A percentile compares a stretch with the other conserved stretches of the same genome.
These are phyloP conservation scores for Eucera pruinosa DNA, from an alignment of 2,888 invertebrate genomes.

Conservation along the genomic window DNA sequence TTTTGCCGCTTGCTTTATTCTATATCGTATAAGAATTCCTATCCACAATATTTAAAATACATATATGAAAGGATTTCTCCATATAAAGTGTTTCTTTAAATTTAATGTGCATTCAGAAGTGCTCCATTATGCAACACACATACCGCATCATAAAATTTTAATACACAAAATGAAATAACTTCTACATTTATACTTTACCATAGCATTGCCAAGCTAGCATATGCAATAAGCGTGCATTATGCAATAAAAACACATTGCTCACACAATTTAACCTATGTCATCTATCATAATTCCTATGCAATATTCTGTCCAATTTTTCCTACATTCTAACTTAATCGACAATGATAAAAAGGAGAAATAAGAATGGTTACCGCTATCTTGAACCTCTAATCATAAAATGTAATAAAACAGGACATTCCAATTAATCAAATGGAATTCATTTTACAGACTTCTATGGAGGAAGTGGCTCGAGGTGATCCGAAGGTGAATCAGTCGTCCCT, in stretches of 20 bases:
- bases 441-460: constrained; percentile 90
- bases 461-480: constrained; percentile 91
- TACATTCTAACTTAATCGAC: constrained; percentile 24
- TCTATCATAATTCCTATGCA: background rate
- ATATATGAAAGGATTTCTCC: background rate
- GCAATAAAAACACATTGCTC: background rate
- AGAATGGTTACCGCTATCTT: background rate
- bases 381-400: background rate
- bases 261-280: background rate
- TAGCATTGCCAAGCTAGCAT: background rate
- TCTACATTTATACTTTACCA: background rate
- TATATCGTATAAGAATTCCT: background rate
- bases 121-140: background rate
- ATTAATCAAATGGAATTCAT: constrained; percentile 12
- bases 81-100: background rate
- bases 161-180: background rate
- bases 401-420: background rate
- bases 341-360: background rate
- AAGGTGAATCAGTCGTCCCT: constrained; percentile 88
- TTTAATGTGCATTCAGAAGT: too few species aligned
- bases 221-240: background rate
- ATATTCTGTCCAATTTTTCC: constrained; percentile 8
- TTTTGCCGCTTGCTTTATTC: background rate
- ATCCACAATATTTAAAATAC: background rate
- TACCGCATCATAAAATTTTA: background rate